Evolutionary conservation across 2,888 invertebrate species (phyloP).

Genomic region (Tetragnatha montana): DNA sequence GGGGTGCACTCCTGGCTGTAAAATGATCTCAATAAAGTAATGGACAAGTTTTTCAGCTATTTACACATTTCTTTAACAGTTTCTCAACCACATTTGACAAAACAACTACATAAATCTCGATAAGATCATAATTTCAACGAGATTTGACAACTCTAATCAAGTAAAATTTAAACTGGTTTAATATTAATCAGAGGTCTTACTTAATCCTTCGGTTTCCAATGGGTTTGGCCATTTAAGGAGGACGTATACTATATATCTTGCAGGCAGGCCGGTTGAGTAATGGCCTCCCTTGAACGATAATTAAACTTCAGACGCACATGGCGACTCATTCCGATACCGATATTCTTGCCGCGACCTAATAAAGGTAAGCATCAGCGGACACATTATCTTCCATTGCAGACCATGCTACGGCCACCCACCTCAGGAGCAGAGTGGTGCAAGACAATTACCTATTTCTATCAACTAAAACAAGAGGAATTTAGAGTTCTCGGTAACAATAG

Average conservation of each 20-base stretch:
- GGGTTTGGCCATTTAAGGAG: background rate
- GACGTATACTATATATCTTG: too few species aligned
- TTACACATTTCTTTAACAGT: too few species aligned
- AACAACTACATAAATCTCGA: too few species aligned
- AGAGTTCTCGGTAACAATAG: too few species aligned
- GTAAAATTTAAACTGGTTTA: too few species aligned
- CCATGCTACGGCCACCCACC: background rate
- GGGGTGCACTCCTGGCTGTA: too few species aligned
- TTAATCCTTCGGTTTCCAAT: background rate
- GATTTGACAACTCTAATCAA: too few species aligned
- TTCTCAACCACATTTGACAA: too few species aligned
- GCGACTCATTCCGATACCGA: conserved; percentile 36
- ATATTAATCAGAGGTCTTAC: background rate
- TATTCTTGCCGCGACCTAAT: conserved; percentile 21
- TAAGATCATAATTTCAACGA: too few species aligned
- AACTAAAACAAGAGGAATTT: too few species aligned
- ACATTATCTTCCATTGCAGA: background rate
- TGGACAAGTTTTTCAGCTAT: too few species aligned
- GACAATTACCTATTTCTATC: background rate
- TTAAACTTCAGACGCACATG: conserved; percentile 67
- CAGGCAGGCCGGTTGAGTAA: conserved; percentile 35
- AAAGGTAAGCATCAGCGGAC: background rate
- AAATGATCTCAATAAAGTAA: too few species aligned
- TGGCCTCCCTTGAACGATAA: conserved; percentile 57
- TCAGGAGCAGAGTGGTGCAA: background rate